phyloP scores from a whole-genome alignment of 2,113 vertebrate genomes.

The Dolichallabes microphthalmus region DNA sequence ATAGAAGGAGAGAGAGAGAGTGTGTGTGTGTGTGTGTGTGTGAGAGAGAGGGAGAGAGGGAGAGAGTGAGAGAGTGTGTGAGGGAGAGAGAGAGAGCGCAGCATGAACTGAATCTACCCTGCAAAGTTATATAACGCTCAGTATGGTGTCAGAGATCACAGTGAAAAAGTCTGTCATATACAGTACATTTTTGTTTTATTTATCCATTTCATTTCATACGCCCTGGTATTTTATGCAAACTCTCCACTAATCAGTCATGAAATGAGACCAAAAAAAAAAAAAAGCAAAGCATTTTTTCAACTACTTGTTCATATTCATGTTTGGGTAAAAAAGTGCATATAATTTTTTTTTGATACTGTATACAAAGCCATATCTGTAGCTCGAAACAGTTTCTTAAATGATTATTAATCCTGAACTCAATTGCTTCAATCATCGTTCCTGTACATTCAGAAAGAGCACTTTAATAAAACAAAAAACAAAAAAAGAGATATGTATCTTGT shows the following conservation, averaged over 20 bases:
- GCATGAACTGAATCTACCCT: conserved; percentile 44
- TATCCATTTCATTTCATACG: background rate
- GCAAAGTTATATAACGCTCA: conserved; percentile 43
- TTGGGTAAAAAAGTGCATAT: background rate
- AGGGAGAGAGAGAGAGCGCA: conserved; percentile 36
- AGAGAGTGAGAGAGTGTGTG: conserved; percentile 27
- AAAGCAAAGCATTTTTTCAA: background rate
- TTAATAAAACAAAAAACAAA: background rate
- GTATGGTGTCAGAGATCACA: conserved; percentile 35
- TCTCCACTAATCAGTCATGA: background rate
- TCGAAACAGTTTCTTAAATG: background rate
- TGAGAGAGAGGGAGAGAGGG: background rate
- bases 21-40: background rate
- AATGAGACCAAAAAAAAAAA: background rate
- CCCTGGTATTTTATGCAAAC: background rate
- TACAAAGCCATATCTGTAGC: background rate
- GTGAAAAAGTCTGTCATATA: background rate
- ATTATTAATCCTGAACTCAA: background rate
- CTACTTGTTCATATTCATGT: background rate
- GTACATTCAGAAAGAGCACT: background rate
- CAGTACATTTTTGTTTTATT: background rate
- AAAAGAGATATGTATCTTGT: background rate
- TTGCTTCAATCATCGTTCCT: background rate
- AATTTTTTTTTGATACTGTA: background rate
- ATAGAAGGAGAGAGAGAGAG: background rate